These are phyloP conservation scores for Archips crataeganus DNA, from an alignment of 2,888 invertebrate genomes.

Conservation along the genomic window DNA sequence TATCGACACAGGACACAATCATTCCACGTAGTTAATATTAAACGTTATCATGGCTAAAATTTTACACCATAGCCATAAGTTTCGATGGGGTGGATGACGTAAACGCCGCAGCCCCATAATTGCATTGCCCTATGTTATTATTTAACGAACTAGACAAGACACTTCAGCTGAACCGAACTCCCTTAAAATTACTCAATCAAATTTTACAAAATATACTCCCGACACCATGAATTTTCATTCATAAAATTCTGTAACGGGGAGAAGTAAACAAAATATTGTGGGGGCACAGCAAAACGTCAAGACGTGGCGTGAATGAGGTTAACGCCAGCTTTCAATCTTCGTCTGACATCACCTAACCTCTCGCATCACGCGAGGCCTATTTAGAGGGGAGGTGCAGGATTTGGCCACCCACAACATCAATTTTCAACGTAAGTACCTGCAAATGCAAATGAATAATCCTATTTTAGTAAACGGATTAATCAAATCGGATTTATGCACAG, in stretches of 20 bases:
- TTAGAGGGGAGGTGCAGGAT: constrained; percentile 12
- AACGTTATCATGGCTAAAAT: background rate
- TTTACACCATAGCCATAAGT: background rate
- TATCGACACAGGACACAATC: background rate
- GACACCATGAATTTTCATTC: constrained; percentile 3
- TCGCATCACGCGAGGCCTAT: constrained; percentile 54
- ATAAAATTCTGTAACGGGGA: constrained; percentile 6
- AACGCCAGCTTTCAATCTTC: constrained; percentile 55
- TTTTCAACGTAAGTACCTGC: background rate
- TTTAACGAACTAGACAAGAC: background rate
- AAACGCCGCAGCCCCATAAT: background rate
- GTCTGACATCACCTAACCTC: constrained; percentile 50
- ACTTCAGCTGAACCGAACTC: background rate
- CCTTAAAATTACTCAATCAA: constrained; percentile 1
- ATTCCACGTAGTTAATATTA: background rate
- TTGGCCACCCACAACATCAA: background rate
- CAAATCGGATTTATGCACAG: background rate
- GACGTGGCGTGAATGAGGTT: constrained; percentile 52
- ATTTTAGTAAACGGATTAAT: constrained; percentile 8
- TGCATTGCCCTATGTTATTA: background rate
- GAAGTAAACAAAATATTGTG: constrained; percentile 24
- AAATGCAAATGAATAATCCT: constrained; percentile 1
- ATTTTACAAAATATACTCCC: no score
- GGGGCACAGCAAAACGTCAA: constrained; percentile 17
- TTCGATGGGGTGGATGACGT: background rate